A percentile compares a stretch with the other conserved stretches of the same genome.
These are phyloP conservation scores for Melinaea marsaeus DNA, from an alignment of 2,888 invertebrate species.

Conservation along the genomic window DNA sequence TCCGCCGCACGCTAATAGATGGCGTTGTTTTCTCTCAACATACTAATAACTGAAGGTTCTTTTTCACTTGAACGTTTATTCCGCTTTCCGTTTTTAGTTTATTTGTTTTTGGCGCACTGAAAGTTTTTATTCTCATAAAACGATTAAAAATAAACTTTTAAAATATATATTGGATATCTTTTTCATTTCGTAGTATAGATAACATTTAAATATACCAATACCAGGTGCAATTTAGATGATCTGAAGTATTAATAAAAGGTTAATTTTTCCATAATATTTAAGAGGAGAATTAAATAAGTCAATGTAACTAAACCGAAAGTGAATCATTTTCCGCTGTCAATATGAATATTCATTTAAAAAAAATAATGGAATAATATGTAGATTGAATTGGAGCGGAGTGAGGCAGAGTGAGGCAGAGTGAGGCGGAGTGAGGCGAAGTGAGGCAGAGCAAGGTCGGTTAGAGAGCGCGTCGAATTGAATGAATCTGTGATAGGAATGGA, in stretches of 20 bases:
- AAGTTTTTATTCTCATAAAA: too few relatives aligned
- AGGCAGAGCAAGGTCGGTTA: conserved; percentile 25
- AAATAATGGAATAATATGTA: conserved; percentile 21
- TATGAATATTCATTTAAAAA: conserved; percentile 25
- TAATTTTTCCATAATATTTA: too few relatives aligned
- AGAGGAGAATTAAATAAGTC: too few relatives aligned
- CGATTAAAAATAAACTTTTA: too few relatives aligned
- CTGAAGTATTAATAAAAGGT: too few relatives aligned
- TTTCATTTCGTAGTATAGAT: too few relatives aligned
- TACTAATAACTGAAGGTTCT: neutral
- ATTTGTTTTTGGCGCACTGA: too few relatives aligned
- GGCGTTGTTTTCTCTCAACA: neutral
- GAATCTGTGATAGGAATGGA: conserved; percentile 49
- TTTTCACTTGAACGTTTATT: neutral
- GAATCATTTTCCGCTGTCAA: conserved; percentile 21
- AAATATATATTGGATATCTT: too few relatives aligned
- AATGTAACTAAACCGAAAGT: conserved; percentile 5
- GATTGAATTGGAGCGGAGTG: conserved; percentile 31
- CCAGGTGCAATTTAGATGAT: too few relatives aligned
- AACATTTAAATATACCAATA: neutral
- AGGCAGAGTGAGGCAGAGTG: neutral
- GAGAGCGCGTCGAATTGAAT: conserved; percentile 43
- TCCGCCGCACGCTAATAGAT: conserved; percentile 1
- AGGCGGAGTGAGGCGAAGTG: neutral
- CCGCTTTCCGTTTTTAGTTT: neutral